These are phyloP conservation scores for Trematocara marginatum DNA, from an alignment of 2,113 vertebrate species.

Conservation along the genomic window DNA sequence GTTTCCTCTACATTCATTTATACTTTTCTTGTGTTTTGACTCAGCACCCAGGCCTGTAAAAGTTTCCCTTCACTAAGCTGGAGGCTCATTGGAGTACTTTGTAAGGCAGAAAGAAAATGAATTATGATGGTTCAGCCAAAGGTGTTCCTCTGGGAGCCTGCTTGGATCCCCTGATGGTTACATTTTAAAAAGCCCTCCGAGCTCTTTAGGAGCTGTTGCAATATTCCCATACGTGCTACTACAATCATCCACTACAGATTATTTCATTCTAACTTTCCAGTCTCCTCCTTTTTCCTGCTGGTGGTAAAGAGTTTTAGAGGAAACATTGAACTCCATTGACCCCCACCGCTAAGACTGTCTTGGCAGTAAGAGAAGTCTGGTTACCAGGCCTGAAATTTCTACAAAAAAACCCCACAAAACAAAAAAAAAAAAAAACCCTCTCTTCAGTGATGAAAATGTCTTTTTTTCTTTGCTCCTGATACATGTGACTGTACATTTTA, in stretches of 20 bases:
- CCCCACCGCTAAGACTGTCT: conserved; percentile 8
- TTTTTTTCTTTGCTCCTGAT: conserved; percentile 10
- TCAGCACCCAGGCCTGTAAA: not conserved
- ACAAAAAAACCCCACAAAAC: not conserved
- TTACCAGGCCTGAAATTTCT: conserved; percentile 33
- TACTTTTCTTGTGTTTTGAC: conserved; percentile 27
- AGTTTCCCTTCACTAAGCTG: conserved; percentile 9
- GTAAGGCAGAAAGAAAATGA: not conserved
- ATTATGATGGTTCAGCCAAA: not conserved
- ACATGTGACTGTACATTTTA: conserved; percentile 33
- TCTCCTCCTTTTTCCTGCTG: conserved; percentile 3
- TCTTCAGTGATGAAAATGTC: not conserved
- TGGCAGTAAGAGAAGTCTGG: conserved; percentile 3
- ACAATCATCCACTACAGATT: conserved; percentile 31
- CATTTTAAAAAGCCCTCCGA: not conserved
- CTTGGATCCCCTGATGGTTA: not conserved
- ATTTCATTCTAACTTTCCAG: conserved; percentile 43
- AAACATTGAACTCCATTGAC: conserved; percentile 53
- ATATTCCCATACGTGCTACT: conserved; percentile 21
- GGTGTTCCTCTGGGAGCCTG: conserved; percentile 5
- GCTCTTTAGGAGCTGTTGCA: conserved; percentile 43
- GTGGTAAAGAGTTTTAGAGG: conserved; percentile 42
- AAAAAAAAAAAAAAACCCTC: not conserved
- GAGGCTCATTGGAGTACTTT: conserved; percentile 32
- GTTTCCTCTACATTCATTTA: conserved; percentile 63